Evolutionary conservation across 1,140 invertebrate species (phyloP).

Genomic region (Trichonephila clavipes): DNA sequence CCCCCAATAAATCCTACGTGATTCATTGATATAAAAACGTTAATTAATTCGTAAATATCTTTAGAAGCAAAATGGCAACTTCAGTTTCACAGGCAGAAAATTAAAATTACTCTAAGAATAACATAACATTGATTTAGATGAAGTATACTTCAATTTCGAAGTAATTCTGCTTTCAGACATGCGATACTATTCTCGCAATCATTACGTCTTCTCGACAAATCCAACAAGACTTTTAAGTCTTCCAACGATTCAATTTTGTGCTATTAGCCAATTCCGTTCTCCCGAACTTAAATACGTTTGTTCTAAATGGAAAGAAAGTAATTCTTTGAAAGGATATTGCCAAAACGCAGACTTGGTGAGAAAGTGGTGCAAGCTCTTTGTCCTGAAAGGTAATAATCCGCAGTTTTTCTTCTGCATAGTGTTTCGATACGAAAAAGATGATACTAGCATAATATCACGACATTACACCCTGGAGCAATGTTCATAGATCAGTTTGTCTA

Average conservation of each 20-base stretch:
- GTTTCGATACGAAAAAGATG: background rate
- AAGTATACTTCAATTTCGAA: background rate
- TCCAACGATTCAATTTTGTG: background rate
- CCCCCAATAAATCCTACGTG: too few relatives aligned
- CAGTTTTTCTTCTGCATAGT: background rate
- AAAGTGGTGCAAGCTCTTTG: background rate
- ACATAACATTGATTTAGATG: too few relatives aligned
- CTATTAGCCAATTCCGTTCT: background rate
- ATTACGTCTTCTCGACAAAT: background rate
- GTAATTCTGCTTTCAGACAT: background rate
- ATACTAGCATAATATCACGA: background rate
- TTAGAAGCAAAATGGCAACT: too few relatives aligned
- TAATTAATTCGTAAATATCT: too few relatives aligned
- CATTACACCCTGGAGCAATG: background rate
- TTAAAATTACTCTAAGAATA: too few relatives aligned
- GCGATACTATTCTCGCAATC: background rate
- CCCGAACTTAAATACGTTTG: background rate
- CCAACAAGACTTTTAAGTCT: background rate
- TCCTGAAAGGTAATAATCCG: background rate
- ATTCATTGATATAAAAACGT: too few relatives aligned
- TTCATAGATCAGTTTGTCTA: background rate
- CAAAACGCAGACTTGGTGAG: background rate
- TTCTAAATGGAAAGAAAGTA: conserved; percentile 10
- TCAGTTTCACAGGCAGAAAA: too few relatives aligned
- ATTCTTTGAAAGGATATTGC: background rate